A percentile compares a stretch with the other conserved stretches of the same genome.
Evolutionary conservation across 2,113 vertebrate species (phyloP).

Genomic region (Plecturocebus donacophilus): DNA sequence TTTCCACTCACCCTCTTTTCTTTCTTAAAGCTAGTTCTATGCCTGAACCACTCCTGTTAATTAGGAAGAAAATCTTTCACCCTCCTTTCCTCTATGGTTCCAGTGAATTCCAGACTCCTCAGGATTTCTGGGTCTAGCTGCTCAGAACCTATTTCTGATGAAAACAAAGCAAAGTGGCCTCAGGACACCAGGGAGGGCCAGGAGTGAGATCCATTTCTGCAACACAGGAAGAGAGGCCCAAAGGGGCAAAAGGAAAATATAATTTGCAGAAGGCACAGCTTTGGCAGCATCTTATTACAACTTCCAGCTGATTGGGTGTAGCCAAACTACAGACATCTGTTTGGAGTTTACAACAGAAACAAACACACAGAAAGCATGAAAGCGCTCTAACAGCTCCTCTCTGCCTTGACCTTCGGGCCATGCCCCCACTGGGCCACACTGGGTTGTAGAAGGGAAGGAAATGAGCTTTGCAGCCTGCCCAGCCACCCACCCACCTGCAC

Average conservation of each 20-base stretch:
- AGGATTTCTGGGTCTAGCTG: not conserved
- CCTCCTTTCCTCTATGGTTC: not conserved
- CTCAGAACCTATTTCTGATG: slow-evolving; percentile 6
- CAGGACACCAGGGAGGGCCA: not conserved
- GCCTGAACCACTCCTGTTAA: not conserved
- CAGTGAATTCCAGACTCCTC: slow-evolving; percentile 42
- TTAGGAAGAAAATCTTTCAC: slow-evolving; percentile 33
- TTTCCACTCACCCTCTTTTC: not conserved
- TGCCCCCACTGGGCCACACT: not conserved
- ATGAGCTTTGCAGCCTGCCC: not conserved
- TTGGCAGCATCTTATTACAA: not conserved
- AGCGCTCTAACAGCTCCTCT: not conserved
- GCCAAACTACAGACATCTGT: slow-evolving; percentile 68
- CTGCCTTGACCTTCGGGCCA: not conserved
- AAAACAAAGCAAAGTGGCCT: slow-evolving; percentile 58
- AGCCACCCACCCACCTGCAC: not conserved
- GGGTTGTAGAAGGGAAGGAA: not conserved
- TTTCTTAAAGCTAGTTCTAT: slow-evolving; percentile 1
- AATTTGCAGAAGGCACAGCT: slow-evolving; percentile 43
- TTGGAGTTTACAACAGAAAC: slow-evolving; percentile 53
- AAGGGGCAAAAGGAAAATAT: slow-evolving; percentile 36
- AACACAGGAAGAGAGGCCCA: slow-evolving; percentile 24
- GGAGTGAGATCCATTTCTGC: not conserved
- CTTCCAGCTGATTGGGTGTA: not conserved
- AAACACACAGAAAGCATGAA: slow-evolving; percentile 45